Percentiles rank a stretch among this genome's conserved stretches.
These are phyloP conservation scores for Pyrocephalus nanus DNA, from an alignment of 2,797 vertebrate species.

Conservation along the genomic window DNA sequence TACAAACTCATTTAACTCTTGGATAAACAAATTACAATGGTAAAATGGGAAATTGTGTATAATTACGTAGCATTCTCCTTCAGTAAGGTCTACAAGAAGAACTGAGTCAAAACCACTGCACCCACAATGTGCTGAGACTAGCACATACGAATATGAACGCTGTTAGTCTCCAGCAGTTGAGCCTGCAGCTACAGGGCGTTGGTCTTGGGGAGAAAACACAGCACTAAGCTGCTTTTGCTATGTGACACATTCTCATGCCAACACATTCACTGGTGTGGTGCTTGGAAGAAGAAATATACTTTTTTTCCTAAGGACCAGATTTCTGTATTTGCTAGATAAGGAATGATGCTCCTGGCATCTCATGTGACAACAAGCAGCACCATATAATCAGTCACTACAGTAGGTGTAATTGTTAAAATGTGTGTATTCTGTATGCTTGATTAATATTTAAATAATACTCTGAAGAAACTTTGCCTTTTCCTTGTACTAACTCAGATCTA, in stretches of 20 bases:
- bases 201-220: background rate
- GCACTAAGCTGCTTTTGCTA: background rate
- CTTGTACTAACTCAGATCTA: background rate
- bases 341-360: background rate
- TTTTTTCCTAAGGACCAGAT: background rate
- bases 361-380: background rate
- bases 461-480: background rate
- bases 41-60: background rate
- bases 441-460: conserved; percentile 1
- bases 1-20: background rate
- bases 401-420: background rate
- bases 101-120: background rate
- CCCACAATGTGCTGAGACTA: background rate
- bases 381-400: background rate
- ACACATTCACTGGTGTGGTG: background rate
- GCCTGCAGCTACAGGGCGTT: rapidly evolving
- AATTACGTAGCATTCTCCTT: background rate
- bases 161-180: background rate
- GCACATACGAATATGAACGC: background rate
- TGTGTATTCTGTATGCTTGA: background rate
- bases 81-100: background rate
- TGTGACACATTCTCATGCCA: background rate
- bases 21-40: background rate
- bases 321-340: background rate
- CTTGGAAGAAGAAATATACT: background rate